Percentiles rank a stretch among this genome's conserved stretches.
phyloP scores from a whole-genome alignment of 2,888 invertebrate species.

The Ornithoptera priamus region DNA sequence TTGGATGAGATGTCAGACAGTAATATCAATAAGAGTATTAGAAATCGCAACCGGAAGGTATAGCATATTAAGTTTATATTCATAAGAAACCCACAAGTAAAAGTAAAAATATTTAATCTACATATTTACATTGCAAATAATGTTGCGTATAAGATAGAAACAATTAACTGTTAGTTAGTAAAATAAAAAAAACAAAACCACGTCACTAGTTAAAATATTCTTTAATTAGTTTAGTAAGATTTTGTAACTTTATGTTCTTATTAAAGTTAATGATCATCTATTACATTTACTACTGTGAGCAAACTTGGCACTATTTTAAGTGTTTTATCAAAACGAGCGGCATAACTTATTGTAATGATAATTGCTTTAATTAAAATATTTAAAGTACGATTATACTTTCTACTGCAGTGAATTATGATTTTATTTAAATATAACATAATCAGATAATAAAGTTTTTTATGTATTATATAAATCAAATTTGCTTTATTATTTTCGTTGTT shows the following conservation, averaged over 20 bases:
- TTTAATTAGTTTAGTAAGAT: neutral
- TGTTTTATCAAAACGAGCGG: neutral
- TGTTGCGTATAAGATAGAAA: neutral
- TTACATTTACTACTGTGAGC: neutral
- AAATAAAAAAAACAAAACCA: neutral
- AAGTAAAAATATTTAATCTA: neutral
- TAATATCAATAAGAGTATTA: neutral
- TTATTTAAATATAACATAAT: neutral
- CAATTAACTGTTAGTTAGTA: neutral
- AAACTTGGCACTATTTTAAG: neutral
- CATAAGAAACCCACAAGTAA: neutral
- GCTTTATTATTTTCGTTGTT: no score
- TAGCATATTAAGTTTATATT: neutral
- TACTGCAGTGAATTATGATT: neutral
- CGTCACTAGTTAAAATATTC: neutral
- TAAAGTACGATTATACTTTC: neutral
- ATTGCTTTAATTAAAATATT: neutral
- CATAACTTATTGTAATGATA: neutral
- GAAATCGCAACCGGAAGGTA: neutral
- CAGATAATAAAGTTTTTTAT: neutral
- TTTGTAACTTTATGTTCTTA: neutral
- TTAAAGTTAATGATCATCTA: neutral
- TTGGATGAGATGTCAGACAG: neutral
- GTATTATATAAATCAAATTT: neutral
- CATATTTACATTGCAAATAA: neutral